phyloP scores from a whole-genome alignment of 2,888 invertebrate species.

The Cistogaster globosa region DNA sequence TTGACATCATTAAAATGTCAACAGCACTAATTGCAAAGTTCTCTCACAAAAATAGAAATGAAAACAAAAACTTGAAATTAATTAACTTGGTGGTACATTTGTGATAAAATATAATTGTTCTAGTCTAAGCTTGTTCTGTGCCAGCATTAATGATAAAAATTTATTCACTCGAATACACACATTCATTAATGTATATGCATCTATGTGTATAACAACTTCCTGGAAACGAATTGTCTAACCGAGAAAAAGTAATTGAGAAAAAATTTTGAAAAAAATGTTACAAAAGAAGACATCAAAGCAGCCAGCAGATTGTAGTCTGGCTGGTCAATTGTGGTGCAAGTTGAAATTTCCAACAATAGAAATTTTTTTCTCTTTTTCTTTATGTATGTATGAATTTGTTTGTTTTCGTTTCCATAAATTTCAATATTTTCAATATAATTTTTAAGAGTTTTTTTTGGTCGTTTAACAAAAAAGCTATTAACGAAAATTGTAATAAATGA shows the following conservation, averaged over 20 bases:
- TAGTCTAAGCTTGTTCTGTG: neutral
- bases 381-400: neutral
- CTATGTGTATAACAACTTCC: neutral
- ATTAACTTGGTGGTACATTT: constrained; percentile 38
- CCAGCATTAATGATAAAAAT: constrained; percentile 1
- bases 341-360: constrained; percentile 36
- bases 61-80: constrained; percentile 33
- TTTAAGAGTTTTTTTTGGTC: neutral
- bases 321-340: constrained; percentile 44
- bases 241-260: neutral
- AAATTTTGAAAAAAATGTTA: neutral
- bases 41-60: neutral
- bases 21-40: constrained; percentile 61
- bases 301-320: constrained; percentile 26
- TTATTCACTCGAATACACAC: neutral
- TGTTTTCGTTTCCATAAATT: neutral
- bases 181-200: too few relatives aligned
- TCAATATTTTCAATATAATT: constrained; percentile 36
- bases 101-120: constrained; percentile 24
- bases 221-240: neutral
- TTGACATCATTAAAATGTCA: constrained; percentile 66
- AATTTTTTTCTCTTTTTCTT: constrained; percentile 2
- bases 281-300: constrained; percentile 24
- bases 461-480: neutral
- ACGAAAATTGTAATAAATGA: constrained; percentile 21